These are phyloP conservation scores for Megalops atlanticus DNA, from an alignment of 2,113 vertebrate species.

Conservation along the genomic window DNA sequence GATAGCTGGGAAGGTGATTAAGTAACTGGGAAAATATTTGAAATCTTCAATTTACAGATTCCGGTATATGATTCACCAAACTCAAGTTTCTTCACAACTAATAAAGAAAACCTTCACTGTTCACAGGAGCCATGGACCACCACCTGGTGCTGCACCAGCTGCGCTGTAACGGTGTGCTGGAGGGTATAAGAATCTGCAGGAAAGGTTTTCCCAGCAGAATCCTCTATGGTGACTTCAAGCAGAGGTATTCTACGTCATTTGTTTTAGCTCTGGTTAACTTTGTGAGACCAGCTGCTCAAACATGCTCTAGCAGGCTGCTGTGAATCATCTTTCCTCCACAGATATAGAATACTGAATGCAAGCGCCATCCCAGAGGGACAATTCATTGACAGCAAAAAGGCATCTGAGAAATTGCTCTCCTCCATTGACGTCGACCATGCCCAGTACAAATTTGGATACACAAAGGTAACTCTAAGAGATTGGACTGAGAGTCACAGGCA, in stretches of 20 bases:
- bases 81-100: not conserved
- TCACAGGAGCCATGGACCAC: not conserved
- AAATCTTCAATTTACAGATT: not conserved
- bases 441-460: constrained; percentile 2
- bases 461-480: not conserved
- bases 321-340: not conserved
- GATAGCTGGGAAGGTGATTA: too few relatives aligned
- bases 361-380: not conserved
- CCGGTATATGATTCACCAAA: not conserved
- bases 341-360: not conserved
- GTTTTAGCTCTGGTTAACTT: not conserved
- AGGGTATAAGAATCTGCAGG: constrained; percentile 75
- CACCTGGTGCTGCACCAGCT: constrained; percentile 66
- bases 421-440: not conserved
- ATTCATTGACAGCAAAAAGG: not conserved
- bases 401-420: not conserved
- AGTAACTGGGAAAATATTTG: too few relatives aligned
- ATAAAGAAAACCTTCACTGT: not conserved
- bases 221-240: constrained; percentile 73
- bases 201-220: constrained; percentile 78
- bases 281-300: not conserved
- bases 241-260: constrained; percentile 55
- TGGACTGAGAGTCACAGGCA: not conserved
- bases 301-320: not conserved
- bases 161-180: constrained; percentile 73